A percentile compares a stretch with the other conserved stretches of the same genome.
phyloP scores from a whole-genome alignment of 2,888 invertebrate species.

The Oscheius onirici region DNA sequence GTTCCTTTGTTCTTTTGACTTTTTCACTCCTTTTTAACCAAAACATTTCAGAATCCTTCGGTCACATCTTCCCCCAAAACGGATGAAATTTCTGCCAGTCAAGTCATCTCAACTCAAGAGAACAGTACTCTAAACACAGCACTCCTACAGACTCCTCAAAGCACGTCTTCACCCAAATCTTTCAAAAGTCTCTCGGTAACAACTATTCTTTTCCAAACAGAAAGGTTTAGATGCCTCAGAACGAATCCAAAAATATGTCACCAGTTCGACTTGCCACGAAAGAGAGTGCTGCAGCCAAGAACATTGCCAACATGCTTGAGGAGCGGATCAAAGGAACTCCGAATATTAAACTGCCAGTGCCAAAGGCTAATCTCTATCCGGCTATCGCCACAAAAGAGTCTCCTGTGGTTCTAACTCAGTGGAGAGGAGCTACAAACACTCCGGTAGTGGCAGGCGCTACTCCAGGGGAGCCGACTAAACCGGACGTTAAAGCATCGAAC shows the following conservation, averaged over 20 bases:
- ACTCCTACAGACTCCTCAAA: too few species aligned
- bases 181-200: too few species aligned
- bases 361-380: constrained; percentile 21
- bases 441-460: constrained; percentile 53
- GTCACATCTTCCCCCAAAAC: constrained; percentile 49
- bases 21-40: not conserved
- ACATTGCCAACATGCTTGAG: constrained; percentile 44
- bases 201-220: too few species aligned
- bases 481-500: constrained; percentile 38
- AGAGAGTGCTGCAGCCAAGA: constrained; percentile 40
- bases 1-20: constrained; percentile 16
- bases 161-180: too few species aligned
- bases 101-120: too few species aligned
- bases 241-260: constrained; percentile 22
- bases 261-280: constrained; percentile 43
- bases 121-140: too few species aligned
- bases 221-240: not conserved
- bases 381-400: not conserved
- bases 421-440: constrained; percentile 51
- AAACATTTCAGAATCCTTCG: constrained; percentile 44
- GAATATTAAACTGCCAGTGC: not conserved
- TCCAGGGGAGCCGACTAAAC: constrained; percentile 45
- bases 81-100: not conserved
- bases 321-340: constrained; percentile 32
- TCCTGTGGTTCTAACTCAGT: constrained; percentile 46